These are phyloP conservation scores for Isaurus tuberculatus DNA, from an alignment of 92 coral and sea anemone species.

Conservation along the genomic window DNA sequence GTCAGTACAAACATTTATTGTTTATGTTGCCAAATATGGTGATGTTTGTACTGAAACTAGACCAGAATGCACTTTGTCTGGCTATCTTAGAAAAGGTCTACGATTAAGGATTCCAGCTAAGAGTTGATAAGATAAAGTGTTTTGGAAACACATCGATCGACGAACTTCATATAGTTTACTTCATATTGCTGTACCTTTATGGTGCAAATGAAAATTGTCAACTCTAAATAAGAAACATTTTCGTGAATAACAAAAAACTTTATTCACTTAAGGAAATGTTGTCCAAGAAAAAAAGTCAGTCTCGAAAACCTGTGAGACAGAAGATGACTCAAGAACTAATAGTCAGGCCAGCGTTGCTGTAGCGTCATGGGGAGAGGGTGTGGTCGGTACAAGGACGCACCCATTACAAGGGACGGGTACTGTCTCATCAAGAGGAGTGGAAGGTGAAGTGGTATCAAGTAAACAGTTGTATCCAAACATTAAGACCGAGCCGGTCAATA, in stretches of 20 bases:
- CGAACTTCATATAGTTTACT: too few relatives aligned
- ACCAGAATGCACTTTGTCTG: too few relatives aligned
- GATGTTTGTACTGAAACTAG: too few relatives aligned
- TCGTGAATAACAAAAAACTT: too few relatives aligned
- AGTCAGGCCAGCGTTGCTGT: slow-evolving; percentile 71
- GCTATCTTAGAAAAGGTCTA: too few relatives aligned
- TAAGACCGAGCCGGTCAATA: slow-evolving; percentile 21
- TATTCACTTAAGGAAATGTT: background rate
- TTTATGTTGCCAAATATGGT: too few relatives aligned
- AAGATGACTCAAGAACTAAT: slow-evolving; percentile 20
- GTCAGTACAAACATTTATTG: slow-evolving; percentile 69
- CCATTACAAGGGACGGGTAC: slow-evolving; percentile 68
- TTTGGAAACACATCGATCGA: too few relatives aligned
- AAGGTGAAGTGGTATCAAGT: slow-evolving; percentile 70
- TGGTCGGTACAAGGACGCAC: slow-evolving; percentile 78
- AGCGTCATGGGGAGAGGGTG: slow-evolving; percentile 90
- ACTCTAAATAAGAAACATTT: too few relatives aligned
- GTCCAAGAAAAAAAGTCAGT: background rate
- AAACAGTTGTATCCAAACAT: slow-evolving; percentile 69
- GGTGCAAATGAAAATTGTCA: too few relatives aligned
- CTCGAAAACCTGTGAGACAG: slow-evolving; percentile 1
- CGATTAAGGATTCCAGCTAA: too few relatives aligned
- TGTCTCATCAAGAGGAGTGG: slow-evolving; percentile 75
- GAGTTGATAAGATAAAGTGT: too few relatives aligned
- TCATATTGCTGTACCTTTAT: too few relatives aligned